Evolutionary conservation across 2,888 invertebrate species (phyloP), one percentile per base, ranked within the genome.

Genomic region (Xestia c-nigrum): DNA sequence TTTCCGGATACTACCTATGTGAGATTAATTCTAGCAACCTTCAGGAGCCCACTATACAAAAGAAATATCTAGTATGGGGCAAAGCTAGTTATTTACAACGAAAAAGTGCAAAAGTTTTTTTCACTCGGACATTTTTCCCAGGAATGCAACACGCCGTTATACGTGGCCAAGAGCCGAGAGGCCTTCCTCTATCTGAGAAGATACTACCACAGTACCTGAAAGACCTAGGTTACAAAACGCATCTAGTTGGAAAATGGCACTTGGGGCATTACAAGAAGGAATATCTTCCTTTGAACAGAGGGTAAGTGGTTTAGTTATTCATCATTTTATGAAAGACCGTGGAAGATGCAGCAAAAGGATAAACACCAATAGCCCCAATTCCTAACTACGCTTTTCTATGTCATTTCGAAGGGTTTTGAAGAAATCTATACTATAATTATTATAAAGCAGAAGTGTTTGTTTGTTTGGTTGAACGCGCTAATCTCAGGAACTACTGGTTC

Each of bases 221-320:
- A 87, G 97, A 98, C 12, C 95, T 99, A 65, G 99, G 99, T 55
- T 98, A 98, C 90, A 96, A 94, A 38, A 98, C 98, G 0, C 98
- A 98, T 89, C 97, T 98, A 57, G 98, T 98, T 9, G 99, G 99
- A 38, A 99, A 99, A 95, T 99, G 99, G 98, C 97, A 99, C 97
- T 95, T 98, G 88, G 98, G 99, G 0, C 98, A 98, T 91, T 98
- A 97, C 92, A 97, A 97, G 89, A 97, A 97, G 91, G 97, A 97
- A 80, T 98, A 98, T 91, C 97, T 98, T 14, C 99, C 99, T 0
- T 94, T 97, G 0, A 97, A 97, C 88, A 96, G 99, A 88, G 99
- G 99, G 97, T 97, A 40, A 47, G 72, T 74, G 38, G 31, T 61
- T 38, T 61, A 24, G 43, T 52, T 24, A n/a, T 19, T 40, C 0